A percentile compares a stretch with the other conserved stretches of the same genome.
Evolutionary conservation across 2,888 invertebrate genomes (phyloP).

Genomic region (Idaea aversata): DNA sequence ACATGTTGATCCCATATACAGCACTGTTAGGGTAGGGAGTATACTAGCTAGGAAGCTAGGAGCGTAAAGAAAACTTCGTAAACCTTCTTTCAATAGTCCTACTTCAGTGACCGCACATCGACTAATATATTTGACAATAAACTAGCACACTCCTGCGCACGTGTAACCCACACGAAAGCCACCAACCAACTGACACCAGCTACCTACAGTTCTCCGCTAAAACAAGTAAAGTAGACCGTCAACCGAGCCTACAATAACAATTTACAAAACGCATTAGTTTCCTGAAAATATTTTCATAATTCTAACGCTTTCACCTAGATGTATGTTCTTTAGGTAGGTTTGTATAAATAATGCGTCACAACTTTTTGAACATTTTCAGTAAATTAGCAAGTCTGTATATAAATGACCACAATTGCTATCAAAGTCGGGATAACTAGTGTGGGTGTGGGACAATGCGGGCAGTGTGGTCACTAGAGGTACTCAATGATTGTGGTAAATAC

Average conservation of each 20-base stretch:
- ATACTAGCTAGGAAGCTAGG: no score
- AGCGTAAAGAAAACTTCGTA: no score
- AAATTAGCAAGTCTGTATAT: background rate
- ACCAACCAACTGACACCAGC: background rate
- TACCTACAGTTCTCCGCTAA: background rate
- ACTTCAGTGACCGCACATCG: background rate
- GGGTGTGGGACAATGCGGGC: background rate
- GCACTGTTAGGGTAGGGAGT: no score
- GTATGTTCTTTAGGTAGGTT: no score
- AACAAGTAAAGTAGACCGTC: background rate
- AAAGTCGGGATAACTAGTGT: background rate
- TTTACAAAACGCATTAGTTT: constrained; percentile 1
- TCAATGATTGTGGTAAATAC: background rate
- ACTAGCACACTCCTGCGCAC: background rate
- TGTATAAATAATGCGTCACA: no score
- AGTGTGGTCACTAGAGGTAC: background rate
- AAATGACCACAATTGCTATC: background rate
- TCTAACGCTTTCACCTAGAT: background rate
- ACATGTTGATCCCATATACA: no score
- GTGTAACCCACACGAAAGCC: background rate
- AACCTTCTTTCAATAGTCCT: background rate
- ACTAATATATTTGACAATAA: background rate
- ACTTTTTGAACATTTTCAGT: background rate
- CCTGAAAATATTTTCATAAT: background rate
- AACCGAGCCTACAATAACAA: background rate